A percentile compares a stretch with the other conserved stretches of the same genome.
phyloP scores from a whole-genome alignment of 2,888 invertebrate genomes.

The Drosophila basisetae region DNA sequence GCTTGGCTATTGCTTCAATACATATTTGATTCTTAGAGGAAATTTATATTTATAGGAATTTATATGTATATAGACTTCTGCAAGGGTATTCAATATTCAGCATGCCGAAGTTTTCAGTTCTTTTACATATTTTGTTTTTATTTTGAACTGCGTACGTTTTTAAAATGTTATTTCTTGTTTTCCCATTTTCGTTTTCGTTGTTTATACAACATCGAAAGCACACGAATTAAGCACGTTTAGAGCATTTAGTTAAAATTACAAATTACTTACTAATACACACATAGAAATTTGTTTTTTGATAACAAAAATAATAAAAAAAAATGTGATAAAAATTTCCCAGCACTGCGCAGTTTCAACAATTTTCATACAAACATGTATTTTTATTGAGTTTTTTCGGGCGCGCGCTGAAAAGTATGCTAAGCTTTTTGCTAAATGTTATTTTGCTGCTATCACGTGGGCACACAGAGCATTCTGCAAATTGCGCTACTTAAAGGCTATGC shows the following conservation, averaged over 20 bases:
- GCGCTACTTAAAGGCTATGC: constrained; percentile 51
- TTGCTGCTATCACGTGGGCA: constrained; percentile 45
- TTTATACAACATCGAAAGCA: constrained; percentile 67
- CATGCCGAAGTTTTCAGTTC: constrained; percentile 11
- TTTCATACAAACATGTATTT: constrained; percentile 5
- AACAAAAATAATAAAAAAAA: constrained; percentile 29
- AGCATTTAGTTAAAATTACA: constrained; percentile 72
- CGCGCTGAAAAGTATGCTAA: constrained; percentile 54
- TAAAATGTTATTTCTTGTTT: constrained; percentile 35
- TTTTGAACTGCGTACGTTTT: constrained; percentile 34
- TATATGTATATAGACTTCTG: background rate
- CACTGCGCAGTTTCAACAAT: constrained; percentile 16
- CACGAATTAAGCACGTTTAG: constrained; percentile 64
- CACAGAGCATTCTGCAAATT: constrained; percentile 40
- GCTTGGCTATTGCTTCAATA: background rate
- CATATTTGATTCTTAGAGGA: background rate
- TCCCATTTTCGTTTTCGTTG: constrained; percentile 36
- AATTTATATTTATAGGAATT: background rate
- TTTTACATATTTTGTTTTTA: constrained; percentile 31
- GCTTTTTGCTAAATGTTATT: constrained; percentile 8
- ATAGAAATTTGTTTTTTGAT: constrained; percentile 37
- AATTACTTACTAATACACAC: constrained; percentile 71
- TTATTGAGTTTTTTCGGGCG: background rate
- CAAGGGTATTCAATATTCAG: constrained; percentile 48
- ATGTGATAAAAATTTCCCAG: constrained; percentile 6